These are phyloP conservation scores for Dermolepida albohirtum DNA, from an alignment of 2,888 invertebrate species.

Conservation along the genomic window DNA sequence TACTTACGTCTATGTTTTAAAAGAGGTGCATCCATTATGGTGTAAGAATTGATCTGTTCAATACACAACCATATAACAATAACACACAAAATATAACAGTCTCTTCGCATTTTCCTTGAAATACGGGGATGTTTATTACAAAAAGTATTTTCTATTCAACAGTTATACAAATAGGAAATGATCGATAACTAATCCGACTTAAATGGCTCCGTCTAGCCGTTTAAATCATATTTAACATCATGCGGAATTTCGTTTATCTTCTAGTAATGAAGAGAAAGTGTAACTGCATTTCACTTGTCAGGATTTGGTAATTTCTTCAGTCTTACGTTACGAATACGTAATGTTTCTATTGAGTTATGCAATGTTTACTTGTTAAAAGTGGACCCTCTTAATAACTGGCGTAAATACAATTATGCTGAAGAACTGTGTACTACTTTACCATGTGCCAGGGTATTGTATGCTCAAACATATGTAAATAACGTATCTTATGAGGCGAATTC, in stretches of 20 bases:
- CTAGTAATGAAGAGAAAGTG: constrained; percentile 14
- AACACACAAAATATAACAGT: background rate
- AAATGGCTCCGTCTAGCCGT: too few species aligned
- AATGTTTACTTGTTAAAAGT: background rate
- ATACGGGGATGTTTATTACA: background rate
- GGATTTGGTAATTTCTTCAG: constrained; percentile 14
- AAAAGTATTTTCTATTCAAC: background rate
- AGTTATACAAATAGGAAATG: background rate
- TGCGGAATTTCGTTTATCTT: constrained; percentile 9
- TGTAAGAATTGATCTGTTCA: constrained; percentile 46
- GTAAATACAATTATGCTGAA: too few species aligned
- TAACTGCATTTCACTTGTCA: constrained; percentile 17
- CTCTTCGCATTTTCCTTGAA: background rate
- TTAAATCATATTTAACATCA: too few species aligned
- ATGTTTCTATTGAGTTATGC: constrained; percentile 16
- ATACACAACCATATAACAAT: background rate
- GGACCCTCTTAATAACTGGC: background rate
- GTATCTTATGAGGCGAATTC: too few species aligned
- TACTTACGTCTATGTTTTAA: constrained; percentile 66
- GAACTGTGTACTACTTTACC: too few species aligned
- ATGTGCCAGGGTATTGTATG: background rate
- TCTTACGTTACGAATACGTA: constrained; percentile 15
- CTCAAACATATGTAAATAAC: too few species aligned
- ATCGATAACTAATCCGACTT: too few species aligned
- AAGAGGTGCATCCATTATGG: constrained; percentile 60